Evolutionary conservation across 2,888 invertebrate genomes (phyloP), one percentile per base, ranked within the genome.

Genomic region (Meteorus colon): DNA sequence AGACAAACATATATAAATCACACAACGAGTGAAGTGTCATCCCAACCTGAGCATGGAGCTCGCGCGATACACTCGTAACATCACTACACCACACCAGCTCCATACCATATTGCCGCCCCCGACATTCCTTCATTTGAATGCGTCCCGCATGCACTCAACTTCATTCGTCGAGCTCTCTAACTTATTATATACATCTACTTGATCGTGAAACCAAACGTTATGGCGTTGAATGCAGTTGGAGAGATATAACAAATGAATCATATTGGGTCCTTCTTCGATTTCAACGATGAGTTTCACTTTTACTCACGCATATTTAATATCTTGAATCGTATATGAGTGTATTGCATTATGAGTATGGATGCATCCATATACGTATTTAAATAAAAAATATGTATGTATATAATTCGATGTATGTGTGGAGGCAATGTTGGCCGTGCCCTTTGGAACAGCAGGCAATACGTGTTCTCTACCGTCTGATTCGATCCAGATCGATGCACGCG

Each of bases 121-220:
- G 81, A 83, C 84, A 87, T 87, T 86, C 87, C 86, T 86, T 85
- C 85, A 86, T 86, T 86, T 85, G 83, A 86, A 84, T 87, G 83
- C 83, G 82, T 83, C 82, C 82, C 83, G 76, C 81, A 82, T 78
- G 76, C 78, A 81, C 82, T 79, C 82, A 77, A 77, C 78, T 79
- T 78, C 76, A 78, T 74, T 75, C 60, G 27, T 70, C 60, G 74
- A 71, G 51, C 29, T 51, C 29, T 37, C 78, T 74, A 29, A 67
- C 60, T 74, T 60, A 74, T 69, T 65, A 65, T 37, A 65, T 37
- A 65, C 19, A 19, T 55, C 67, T 62, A 74, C 60, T 60, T 77
- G 55, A 65, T 65, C 78, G 78, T 81, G 84, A 84, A 82, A 82
- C 84, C 82, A 82, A 80, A 81, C 76, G 80, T 81, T 78, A 81